These are phyloP conservation scores for Brachyptera risi DNA, from an alignment of 2,888 invertebrate species.

Conservation along the genomic window DNA sequence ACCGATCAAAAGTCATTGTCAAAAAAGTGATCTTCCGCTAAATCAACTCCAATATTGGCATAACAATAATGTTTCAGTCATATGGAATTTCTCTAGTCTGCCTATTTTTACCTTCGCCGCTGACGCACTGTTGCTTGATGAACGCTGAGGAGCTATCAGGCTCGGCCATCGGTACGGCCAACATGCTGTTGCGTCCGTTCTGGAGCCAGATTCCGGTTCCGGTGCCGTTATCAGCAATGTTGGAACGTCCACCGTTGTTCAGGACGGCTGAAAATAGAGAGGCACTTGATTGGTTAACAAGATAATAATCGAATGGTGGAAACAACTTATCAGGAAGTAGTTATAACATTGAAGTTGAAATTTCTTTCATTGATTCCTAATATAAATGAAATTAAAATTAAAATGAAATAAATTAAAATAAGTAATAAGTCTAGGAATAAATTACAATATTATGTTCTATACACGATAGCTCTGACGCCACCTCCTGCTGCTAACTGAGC, in stretches of 20 bases:
- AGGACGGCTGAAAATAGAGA: neutral
- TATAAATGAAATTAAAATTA: too few relatives aligned
- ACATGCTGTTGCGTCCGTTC: neutral
- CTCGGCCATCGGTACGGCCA: neutral
- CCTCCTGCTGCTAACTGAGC: too few relatives aligned
- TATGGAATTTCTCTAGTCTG: too few relatives aligned
- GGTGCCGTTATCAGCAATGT: neutral
- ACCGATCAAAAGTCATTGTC: too few relatives aligned
- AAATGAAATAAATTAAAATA: too few relatives aligned
- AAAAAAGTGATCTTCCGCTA: too few relatives aligned
- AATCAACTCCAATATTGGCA: neutral
- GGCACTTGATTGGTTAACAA: neutral
- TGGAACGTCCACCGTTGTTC: neutral
- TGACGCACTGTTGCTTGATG: neutral
- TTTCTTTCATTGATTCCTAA: neutral
- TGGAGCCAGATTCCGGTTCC: constrained; percentile 2
- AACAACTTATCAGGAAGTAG: too few relatives aligned
- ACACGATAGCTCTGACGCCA: too few relatives aligned
- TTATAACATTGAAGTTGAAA: neutral
- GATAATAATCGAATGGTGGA: neutral
- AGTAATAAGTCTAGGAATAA: too few relatives aligned
- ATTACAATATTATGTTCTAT: too few relatives aligned
- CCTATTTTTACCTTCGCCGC: constrained; percentile 5
- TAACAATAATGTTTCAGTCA: neutral
- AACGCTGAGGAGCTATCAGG: neutral